These are phyloP conservation scores for Thunnus albacares DNA, from an alignment of 2,797 vertebrate genomes.

Conservation along the genomic window DNA sequence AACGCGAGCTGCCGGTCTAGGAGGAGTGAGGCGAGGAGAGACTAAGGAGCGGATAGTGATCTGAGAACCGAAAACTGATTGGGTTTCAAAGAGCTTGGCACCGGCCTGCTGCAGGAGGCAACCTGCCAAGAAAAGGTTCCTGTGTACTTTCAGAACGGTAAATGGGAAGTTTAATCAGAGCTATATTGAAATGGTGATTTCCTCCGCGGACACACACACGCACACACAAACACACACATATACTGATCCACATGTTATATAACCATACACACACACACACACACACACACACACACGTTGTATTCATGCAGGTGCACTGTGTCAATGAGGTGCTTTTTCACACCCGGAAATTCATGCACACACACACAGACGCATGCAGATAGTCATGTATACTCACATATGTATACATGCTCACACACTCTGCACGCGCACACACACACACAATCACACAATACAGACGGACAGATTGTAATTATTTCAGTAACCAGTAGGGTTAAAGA, in stretches of 20 bases:
- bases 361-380: constrained; percentile 3
- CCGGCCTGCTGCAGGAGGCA: constrained; percentile 74
- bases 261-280: constrained; percentile 13
- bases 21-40: constrained; percentile 74
- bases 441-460: background rate
- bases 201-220: constrained; percentile 42
- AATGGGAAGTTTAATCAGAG: constrained; percentile 85
- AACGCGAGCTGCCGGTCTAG: constrained; percentile 66
- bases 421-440: background rate
- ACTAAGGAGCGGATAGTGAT: constrained; percentile 80
- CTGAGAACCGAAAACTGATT: constrained; percentile 86
- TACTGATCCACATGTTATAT: constrained; percentile 47
- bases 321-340: constrained; percentile 58
- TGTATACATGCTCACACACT: background rate
- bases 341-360: constrained; percentile 37
- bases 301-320: constrained; percentile 57
- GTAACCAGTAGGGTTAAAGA: background rate
- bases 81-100: constrained; percentile 88
- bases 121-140: constrained; percentile 85
- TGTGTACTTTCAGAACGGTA: constrained; percentile 78
- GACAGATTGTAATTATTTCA: background rate
- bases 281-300: background rate
- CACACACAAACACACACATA: background rate
- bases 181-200: constrained; percentile 84
- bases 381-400: constrained; percentile 3